phyloP scores from a whole-genome alignment of 1,140 invertebrate genomes.

The Trinorchestia longiramus region DNA sequence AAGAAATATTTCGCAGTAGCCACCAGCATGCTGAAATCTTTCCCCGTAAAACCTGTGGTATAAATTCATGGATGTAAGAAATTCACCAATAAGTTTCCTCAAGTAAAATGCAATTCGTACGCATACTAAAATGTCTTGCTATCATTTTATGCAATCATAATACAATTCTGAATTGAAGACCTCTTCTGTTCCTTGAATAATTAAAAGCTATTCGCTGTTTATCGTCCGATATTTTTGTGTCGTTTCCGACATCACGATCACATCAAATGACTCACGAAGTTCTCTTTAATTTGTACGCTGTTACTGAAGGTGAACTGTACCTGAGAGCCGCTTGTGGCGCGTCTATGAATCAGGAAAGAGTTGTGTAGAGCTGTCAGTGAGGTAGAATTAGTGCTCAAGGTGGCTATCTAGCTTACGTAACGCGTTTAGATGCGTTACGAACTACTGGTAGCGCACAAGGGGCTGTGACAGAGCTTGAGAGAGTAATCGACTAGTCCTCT shows the following conservation, averaged over 20 bases:
- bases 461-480: not conserved
- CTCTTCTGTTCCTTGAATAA: not conserved
- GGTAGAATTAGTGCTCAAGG: conserved; percentile 16
- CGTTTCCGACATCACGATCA: not conserved
- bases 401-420: conserved; percentile 37
- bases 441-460: conserved; percentile 33
- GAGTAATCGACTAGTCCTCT: conserved; percentile 19
- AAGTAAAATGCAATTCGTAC: no score
- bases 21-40: not conserved
- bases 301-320: not conserved
- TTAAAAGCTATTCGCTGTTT: not conserved
- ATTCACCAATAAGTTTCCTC: no score
- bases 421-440: conserved; percentile 50
- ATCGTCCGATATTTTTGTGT: not conserved
- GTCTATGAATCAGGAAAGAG: not conserved
- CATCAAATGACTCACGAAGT: not conserved
- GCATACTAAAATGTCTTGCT: no score
- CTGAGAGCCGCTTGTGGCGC: not conserved
- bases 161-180: no score
- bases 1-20: not conserved
- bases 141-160: no score
- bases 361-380: conserved; percentile 42
- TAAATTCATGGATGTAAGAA: not conserved
- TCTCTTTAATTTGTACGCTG: not conserved
- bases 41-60: not conserved